Evolutionary conservation across 2,888 invertebrate genomes (phyloP).

Genomic region (Amaurobius ferox): DNA sequence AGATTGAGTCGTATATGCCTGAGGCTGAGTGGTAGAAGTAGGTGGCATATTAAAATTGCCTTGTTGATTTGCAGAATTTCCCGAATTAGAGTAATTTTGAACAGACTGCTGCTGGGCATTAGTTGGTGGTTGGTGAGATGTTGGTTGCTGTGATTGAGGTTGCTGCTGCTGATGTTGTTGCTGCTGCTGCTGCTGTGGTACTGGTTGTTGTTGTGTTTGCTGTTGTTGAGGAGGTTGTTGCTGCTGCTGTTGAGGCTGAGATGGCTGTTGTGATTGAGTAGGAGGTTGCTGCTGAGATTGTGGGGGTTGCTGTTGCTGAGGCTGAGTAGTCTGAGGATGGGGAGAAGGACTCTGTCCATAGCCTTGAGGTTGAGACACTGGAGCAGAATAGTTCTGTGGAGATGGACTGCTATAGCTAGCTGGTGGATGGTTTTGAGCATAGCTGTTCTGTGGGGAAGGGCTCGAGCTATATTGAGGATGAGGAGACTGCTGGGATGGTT

Average conservation of each 20-base stretch:
- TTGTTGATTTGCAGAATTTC: constrained; percentile 13
- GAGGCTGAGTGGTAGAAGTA: constrained; percentile 42
- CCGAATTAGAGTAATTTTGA: neutral
- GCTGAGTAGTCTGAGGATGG: constrained; percentile 50
- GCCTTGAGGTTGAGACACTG: constrained; percentile 74
- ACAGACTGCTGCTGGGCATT: constrained; percentile 31
- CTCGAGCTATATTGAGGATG: constrained; percentile 71
- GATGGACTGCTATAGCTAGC: constrained; percentile 79
- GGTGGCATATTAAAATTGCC: constrained; percentile 26
- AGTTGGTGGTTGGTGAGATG: constrained; percentile 18
- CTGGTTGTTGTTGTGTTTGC: constrained; percentile 16
- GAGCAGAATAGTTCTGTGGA: constrained; percentile 80
- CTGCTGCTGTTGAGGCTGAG: constrained; percentile 17
- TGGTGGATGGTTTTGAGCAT: constrained; percentile 65
- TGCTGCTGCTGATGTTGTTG: constrained; percentile 27
- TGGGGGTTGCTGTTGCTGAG: constrained; percentile 73
- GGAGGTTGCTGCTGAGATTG: neutral
- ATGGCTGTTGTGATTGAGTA: neutral
- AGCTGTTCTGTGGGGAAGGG: constrained; percentile 73
- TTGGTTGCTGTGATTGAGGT: constrained; percentile 20
- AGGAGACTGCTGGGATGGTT: constrained; percentile 34
- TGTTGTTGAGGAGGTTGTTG: neutral
- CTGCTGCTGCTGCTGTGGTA: constrained; percentile 27
- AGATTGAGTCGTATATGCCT: constrained; percentile 57
- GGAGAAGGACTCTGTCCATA: constrained; percentile 59